Conservation (phyloP, 64 coral and sea anemone species). For the Astreopora myriophthalma region DNA sequence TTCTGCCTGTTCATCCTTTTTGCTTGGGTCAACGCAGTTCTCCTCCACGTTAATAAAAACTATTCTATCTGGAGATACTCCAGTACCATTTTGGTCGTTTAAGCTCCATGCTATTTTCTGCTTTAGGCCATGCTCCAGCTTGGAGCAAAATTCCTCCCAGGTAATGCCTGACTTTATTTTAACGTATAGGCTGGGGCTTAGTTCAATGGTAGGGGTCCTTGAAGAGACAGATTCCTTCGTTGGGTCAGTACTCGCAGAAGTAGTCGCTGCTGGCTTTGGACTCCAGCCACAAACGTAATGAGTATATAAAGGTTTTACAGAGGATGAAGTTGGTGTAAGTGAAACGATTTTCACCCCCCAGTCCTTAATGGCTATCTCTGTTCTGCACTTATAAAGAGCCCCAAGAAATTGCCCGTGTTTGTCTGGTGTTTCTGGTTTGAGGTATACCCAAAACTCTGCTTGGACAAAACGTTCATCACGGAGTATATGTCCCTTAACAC, state of each 20-base stretch:
- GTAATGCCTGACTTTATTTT: constrained; percentile 67
- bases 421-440: background rate
- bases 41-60: constrained; percentile 70
- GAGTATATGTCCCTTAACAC: background rate
- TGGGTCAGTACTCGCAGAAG: background rate
- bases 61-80: constrained; percentile 59
- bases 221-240: background rate
- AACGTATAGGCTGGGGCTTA: constrained; percentile 30
- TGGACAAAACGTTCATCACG: background rate
- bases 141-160: constrained; percentile 83
- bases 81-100: constrained; percentile 73
- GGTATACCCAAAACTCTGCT: constrained; percentile 5
- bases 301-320: background rate
- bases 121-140: constrained; percentile 68
- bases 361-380: background rate
- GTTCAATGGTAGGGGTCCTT: background rate
- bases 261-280: background rate
- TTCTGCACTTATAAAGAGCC: background rate
- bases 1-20: constrained; percentile 62
- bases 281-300: background rate
- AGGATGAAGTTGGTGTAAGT: background rate
- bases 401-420: background rate
- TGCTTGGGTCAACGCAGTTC: constrained; percentile 74
- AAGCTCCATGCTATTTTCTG: constrained; percentile 68
- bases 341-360: background rate